Conservation (phyloP, 1,140 invertebrate species). For the Sipha flava region DNA sequence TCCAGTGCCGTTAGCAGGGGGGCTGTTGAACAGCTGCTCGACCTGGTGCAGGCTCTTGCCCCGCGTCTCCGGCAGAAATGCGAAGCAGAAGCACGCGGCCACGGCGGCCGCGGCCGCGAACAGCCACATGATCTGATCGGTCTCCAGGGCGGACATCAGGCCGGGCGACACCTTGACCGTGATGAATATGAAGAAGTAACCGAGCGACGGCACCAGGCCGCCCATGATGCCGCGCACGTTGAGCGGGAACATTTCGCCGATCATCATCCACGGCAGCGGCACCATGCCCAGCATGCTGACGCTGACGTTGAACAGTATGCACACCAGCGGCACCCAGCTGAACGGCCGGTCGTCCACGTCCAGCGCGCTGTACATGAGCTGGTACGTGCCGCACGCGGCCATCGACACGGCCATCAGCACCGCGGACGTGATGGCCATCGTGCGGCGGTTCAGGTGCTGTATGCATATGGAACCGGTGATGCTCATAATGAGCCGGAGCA, state of each 20-base stretch:
- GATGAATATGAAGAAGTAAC: conserved; percentile 59
- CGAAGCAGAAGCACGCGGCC: conserved; percentile 49
- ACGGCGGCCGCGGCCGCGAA: conserved; percentile 61
- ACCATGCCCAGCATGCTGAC: conserved; percentile 65
- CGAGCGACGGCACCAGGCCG: conserved; percentile 60
- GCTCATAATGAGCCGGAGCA: conserved; percentile 57
- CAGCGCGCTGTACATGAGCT: conserved; percentile 43
- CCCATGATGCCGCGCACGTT: conserved; percentile 58
- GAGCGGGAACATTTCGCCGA: conserved; percentile 62
- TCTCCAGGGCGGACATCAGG: conserved; percentile 49
- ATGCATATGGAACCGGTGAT: conserved; percentile 59
- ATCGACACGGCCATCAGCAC: conserved; percentile 55
- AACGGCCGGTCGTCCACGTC: conserved; percentile 45
- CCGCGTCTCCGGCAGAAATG: conserved; percentile 69
- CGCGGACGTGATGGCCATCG: conserved; percentile 57
- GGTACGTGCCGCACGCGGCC: conserved; percentile 44
- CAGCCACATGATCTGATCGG: conserved; percentile 64
- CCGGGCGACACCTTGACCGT: conserved; percentile 62
- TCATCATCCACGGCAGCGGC: conserved; percentile 66
- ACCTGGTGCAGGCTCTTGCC: conserved; percentile 71
- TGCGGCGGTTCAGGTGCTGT: conserved; percentile 57
- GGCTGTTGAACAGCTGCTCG: conserved; percentile 43
- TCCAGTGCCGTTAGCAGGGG: background rate
- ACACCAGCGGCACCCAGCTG: conserved; percentile 52
- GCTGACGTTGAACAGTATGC: conserved; percentile 57